These are phyloP conservation scores for Pseudanteris insignis DNA, from an alignment of 2,888 invertebrate species.

Conservation along the genomic window DNA sequence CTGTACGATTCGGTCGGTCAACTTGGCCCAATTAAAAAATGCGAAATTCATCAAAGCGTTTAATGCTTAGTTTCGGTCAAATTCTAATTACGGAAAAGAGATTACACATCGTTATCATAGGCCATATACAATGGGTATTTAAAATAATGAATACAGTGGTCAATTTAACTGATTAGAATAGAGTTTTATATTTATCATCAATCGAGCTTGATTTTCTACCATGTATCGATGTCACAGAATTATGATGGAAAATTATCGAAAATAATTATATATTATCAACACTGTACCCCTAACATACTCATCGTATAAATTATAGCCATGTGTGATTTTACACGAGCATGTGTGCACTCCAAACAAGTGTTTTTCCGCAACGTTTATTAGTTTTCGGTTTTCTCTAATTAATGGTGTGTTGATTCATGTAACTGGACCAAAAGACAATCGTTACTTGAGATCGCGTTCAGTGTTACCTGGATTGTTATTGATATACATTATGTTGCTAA, in stretches of 20 bases:
- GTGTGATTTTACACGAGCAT: conserved; percentile 21
- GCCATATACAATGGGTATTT: conserved; percentile 7
- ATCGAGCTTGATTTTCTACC: too few relatives aligned
- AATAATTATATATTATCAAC: too few relatives aligned
- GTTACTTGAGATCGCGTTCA: conserved; percentile 57
- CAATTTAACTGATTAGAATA: too few relatives aligned
- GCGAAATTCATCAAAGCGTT: conserved; percentile 27
- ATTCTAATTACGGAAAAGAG: conserved; percentile 30
- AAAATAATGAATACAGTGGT: too few relatives aligned
- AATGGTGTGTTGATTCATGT: conserved; percentile 31
- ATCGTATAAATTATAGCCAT: conserved; percentile 16
- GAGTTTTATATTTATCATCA: too few relatives aligned
- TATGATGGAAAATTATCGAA: too few relatives aligned
- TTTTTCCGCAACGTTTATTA: conserved; percentile 23
- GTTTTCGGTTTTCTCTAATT: conserved; percentile 30
- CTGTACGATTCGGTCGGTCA: conserved; percentile 19
- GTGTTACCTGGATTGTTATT: conserved; percentile 51
- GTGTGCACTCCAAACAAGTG: conserved; percentile 27
- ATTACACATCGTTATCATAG: conserved; percentile 28
- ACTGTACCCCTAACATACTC: conserved; percentile 12
- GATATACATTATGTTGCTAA: conserved; percentile 39
- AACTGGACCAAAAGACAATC: conserved; percentile 48
- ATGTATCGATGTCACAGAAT: too few relatives aligned
- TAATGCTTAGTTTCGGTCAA: too few relatives aligned
- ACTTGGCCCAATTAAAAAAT: conserved; percentile 11